Conservation (phyloP, 1,140 invertebrate genomes). For the Drosophila takahashii region DNA sequence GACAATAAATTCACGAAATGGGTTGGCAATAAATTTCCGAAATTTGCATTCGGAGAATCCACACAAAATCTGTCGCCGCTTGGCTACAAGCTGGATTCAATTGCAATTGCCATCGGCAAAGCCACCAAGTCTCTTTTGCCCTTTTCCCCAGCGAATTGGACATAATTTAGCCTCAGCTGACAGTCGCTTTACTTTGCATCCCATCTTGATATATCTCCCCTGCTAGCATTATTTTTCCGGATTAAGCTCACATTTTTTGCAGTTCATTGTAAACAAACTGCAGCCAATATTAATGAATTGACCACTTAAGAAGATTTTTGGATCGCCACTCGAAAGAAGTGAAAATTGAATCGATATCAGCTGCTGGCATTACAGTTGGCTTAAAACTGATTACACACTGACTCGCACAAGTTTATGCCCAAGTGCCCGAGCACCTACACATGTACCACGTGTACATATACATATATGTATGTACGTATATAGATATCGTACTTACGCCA, state of each 20-base stretch:
- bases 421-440: slow-evolving; percentile 41
- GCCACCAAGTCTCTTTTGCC: slow-evolving; percentile 1
- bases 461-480: slow-evolving; percentile 3
- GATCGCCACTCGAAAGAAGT: slow-evolving; percentile 1
- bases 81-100: slow-evolving; percentile 28
- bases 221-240: slow-evolving; percentile 4
- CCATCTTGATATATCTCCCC: slow-evolving; percentile 27
- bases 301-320: slow-evolving; percentile 14
- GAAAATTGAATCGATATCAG: slow-evolving; percentile 59
- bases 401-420: slow-evolving; percentile 38
- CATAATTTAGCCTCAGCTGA: slow-evolving; percentile 53
- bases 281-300: slow-evolving; percentile 39
- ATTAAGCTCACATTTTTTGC: slow-evolving; percentile 21
- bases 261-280: slow-evolving; percentile 15
- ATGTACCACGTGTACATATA: slow-evolving; percentile 11
- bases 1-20: slow-evolving; percentile 47
- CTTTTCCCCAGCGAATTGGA: slow-evolving; percentile 35
- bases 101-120: slow-evolving; percentile 26
- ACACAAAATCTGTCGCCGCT: slow-evolving; percentile 33
- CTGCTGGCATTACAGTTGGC: slow-evolving; percentile 59
- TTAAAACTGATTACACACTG: slow-evolving; percentile 68
- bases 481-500: slow-evolving; percentile 31
- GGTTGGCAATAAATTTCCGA: slow-evolving; percentile 36
- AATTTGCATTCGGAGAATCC: slow-evolving; percentile 50
- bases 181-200: slow-evolving; percentile 40